Conservation (phyloP, 2,113 vertebrate species). For the Calidris pugnax region DNA sequence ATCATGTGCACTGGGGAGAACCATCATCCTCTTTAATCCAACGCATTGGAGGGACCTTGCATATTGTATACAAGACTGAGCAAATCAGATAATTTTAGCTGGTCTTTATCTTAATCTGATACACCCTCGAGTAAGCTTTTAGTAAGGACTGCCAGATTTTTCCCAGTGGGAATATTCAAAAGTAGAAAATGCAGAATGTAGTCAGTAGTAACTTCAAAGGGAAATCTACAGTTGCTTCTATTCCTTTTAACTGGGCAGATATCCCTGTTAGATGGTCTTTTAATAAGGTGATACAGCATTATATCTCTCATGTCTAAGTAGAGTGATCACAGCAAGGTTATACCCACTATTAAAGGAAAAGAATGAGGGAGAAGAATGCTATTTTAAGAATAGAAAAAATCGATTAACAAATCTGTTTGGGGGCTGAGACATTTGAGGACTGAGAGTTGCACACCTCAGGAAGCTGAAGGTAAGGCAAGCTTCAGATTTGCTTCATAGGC, state of each 20-base stretch:
- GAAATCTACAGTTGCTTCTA: background rate
- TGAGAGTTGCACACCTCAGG: background rate
- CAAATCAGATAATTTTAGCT: background rate
- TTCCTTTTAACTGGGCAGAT: background rate
- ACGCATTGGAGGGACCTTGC: background rate
- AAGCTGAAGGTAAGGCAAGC: background rate
- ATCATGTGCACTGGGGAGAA: background rate
- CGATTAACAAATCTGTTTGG: background rate
- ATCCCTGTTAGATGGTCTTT: background rate
- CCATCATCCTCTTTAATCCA: background rate
- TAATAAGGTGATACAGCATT: background rate
- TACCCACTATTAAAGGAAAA: background rate
- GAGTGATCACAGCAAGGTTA: background rate
- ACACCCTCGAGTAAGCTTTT: background rate
- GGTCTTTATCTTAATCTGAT: background rate
- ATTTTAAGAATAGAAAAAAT: background rate
- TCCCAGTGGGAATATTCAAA: background rate
- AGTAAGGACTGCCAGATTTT: background rate
- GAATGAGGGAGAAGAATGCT: background rate
- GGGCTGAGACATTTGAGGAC: background rate
- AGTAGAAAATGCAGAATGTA: background rate
- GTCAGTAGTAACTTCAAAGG: background rate
- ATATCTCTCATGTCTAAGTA: background rate
- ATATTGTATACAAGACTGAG: background rate
- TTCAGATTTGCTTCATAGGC: background rate